These are phyloP conservation scores for Eospalax fontanierii DNA, from an alignment of 2,797 vertebrate species.

Conservation along the genomic window DNA sequence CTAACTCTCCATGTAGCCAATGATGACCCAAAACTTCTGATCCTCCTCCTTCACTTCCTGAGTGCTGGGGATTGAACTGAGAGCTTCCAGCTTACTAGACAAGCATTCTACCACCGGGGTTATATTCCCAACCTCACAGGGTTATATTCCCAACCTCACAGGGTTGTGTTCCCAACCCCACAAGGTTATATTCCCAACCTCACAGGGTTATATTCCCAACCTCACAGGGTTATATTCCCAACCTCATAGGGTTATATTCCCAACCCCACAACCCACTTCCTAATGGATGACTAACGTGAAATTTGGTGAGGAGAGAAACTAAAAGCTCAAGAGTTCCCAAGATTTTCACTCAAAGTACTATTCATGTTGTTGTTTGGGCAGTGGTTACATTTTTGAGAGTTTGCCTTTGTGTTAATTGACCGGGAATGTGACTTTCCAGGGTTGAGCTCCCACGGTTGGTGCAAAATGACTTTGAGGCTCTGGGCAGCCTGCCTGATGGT, in stretches of 20 bases:
- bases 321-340: slow-evolving; percentile 38
- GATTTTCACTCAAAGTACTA: neutral
- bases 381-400: slow-evolving; percentile 22
- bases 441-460: neutral
- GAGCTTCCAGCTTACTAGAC: neutral
- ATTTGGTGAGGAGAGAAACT: slow-evolving; percentile 20
- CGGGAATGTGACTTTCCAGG: neutral
- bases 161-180: too few species aligned
- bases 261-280: slow-evolving; percentile 14
- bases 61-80: neutral
- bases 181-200: too few species aligned
- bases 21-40: neutral
- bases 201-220: neutral
- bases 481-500: neutral
- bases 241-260: neutral
- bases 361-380: neutral
- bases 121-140: too few species aligned
- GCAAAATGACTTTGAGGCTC: slow-evolving; percentile 19
- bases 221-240: neutral
- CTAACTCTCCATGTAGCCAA: neutral
- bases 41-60: neutral
- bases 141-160: neutral
- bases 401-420: slow-evolving; percentile 57
- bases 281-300: slow-evolving; percentile 18
- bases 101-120: neutral